phyloP scores from a whole-genome alignment of 2,797 vertebrate species.

The Limnodromus scolopaceus region DNA sequence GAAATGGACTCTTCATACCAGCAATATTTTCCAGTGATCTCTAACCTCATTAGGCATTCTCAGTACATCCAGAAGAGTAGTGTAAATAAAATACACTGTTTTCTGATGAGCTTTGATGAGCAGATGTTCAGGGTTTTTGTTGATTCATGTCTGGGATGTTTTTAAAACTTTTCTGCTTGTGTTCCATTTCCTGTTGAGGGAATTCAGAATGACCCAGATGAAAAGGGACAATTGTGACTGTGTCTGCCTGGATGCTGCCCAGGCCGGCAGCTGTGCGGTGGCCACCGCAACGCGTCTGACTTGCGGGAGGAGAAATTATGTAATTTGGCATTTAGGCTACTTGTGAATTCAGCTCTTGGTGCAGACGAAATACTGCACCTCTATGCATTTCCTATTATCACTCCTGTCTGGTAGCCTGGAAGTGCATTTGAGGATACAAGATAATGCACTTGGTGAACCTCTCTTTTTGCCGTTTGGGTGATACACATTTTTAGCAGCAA shows the following conservation, averaged over 20 bases:
- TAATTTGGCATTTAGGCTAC: constrained; percentile 52
- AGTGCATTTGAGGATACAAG: not conserved
- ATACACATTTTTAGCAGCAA: not conserved
- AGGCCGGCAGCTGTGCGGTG: constrained; percentile 79
- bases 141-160: constrained; percentile 78
- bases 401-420: not conserved
- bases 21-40: constrained; percentile 23
- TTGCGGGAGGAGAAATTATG: constrained; percentile 58
- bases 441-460: not conserved
- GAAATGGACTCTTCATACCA: not conserved
- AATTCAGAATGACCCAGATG: constrained; percentile 80
- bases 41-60: constrained; percentile 54
- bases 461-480: not conserved
- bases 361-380: constrained; percentile 16
- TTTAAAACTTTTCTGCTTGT: constrained; percentile 74
- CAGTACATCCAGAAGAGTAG: constrained; percentile 50
- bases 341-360: constrained; percentile 52
- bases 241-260: constrained; percentile 77
- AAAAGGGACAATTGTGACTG: constrained; percentile 78
- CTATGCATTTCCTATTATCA: constrained; percentile 9
- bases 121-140: constrained; percentile 78
- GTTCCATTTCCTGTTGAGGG: constrained; percentile 78
- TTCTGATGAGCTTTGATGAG: constrained; percentile 76
- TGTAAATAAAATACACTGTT: constrained; percentile 74
- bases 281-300: constrained; percentile 62